Evolutionary conservation across 2,113 vertebrate genomes (phyloP).

Genomic region (Rhinoptilus africanus): DNA sequence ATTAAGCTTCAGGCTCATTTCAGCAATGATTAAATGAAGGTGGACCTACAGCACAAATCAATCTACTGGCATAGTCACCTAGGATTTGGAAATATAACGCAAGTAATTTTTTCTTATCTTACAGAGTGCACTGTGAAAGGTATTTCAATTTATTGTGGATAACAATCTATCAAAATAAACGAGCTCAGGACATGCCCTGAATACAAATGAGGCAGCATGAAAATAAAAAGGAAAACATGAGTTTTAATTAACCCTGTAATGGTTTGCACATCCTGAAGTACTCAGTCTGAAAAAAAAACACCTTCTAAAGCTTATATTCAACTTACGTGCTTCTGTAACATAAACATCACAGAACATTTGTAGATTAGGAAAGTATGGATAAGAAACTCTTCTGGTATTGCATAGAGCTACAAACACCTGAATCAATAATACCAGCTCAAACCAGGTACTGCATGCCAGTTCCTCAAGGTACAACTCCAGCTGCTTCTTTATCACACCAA

Average conservation of each 20-base stretch:
- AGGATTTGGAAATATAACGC: constrained; percentile 52
- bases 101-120: constrained; percentile 52
- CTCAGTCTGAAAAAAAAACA: neutral
- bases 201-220: neutral
- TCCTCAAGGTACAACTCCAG: neutral
- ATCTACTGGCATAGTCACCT: constrained; percentile 50
- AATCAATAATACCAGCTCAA: neutral
- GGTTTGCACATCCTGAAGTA: neutral
- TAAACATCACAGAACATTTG: neutral
- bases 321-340: neutral
- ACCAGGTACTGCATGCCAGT: neutral
- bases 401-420: neutral
- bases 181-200: neutral
- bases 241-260: constrained; percentile 30
- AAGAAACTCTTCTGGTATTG: neutral
- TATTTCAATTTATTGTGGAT: constrained; percentile 59
- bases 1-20: constrained; percentile 20
- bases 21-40: constrained; percentile 47
- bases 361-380: neutral
- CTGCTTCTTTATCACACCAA: neutral
- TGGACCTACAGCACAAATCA: neutral
- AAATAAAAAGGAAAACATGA: neutral
- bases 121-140: constrained; percentile 3
- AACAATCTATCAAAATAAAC: constrained; percentile 65
- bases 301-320: neutral